Percentiles rank a stretch among this genome's conserved stretches.
Conservation (phyloP, 1,140 invertebrate species). For the Leptestheria dahalacensis region DNA sequence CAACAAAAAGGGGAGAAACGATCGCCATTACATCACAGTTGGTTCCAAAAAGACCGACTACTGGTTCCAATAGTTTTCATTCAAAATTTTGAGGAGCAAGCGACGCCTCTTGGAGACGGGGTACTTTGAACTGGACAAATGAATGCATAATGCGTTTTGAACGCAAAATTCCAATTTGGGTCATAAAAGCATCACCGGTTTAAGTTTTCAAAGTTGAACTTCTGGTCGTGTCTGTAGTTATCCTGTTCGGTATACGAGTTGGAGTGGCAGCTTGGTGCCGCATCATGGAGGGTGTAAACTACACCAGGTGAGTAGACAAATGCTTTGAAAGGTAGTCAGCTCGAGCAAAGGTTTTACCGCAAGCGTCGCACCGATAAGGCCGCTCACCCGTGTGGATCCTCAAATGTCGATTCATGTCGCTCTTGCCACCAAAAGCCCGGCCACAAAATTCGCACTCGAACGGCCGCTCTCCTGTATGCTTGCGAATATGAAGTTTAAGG, state of each 20-base stretch:
- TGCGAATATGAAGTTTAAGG: conserved; percentile 69
- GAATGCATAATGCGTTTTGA: neutral
- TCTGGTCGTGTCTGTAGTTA: neutral
- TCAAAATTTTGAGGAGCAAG: neutral
- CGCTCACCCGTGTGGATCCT: conserved; percentile 72
- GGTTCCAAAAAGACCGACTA: neutral
- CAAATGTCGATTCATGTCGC: conserved; percentile 66
- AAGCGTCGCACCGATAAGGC: conserved; percentile 77
- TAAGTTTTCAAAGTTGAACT: neutral
- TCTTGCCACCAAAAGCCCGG: conserved; percentile 69
- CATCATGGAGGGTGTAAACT: neutral
- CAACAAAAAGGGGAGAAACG: neutral
- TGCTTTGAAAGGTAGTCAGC: conserved; percentile 83
- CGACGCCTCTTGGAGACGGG: neutral
- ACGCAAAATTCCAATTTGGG: neutral
- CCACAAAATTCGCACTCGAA: conserved; percentile 76
- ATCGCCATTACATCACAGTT: neutral
- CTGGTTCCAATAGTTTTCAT: neutral
- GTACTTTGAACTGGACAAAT: neutral
- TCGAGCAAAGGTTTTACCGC: conserved; percentile 74
- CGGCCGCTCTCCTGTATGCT: conserved; percentile 72
- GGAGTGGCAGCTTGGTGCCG: neutral
- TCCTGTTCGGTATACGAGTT: neutral
- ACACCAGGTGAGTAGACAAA: conserved; percentile 55
- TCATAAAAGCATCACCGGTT: neutral